Evolutionary conservation across 2,113 vertebrate genomes (phyloP), one percentile per base, ranked within the genome.

Genomic region (Dipodomys spectabilis): DNA sequence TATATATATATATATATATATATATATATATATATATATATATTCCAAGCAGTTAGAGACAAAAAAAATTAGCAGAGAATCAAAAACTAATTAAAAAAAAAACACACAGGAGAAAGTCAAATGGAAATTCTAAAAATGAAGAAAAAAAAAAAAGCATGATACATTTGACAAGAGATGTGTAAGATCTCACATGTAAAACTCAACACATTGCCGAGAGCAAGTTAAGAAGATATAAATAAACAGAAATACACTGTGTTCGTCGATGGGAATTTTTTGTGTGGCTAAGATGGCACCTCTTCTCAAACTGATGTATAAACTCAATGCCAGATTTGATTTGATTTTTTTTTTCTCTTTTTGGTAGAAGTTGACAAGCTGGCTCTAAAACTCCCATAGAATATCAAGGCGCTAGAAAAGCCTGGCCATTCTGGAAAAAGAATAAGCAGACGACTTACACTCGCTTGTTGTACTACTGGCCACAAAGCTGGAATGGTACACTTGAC

Each of bases 71-170:
- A 92, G 28, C 75, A 39, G 5, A 88, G 71, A 96, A 80, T 44
- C 67, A 27, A 60, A 82, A 92, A 89, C 69, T 89, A 72, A 49
- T 49, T 62, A 45, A 77, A 83, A 82, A 91, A 93, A 67, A 93
- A 18, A 57, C 12, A 11, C 53, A 57, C 15, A 18, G 15, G 53
- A 57, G 53, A 57, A 72, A 78, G 86, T 95, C 78, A 86, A 88
- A 82, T 85, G 49, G 72, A 90, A 87, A 92, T 94, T 89, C 87
- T 94, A 88, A 94, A 94, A 78, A 45, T 73, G 57, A 88, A 57
- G 53, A 13, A 16, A 16, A 16, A 77, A 83, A 79, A 64, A 88
- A 57, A 71, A 7, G 49, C 30, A 72, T 74, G 74, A 86, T 83
- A 94, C 72, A 93, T 83, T 74, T 92, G 84, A 95, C 73, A 92